A percentile compares a stretch with the other conserved stretches of the same genome.
Conservation (phyloP, 2,113 vertebrate species). For the Corythaeola cristata region DNA sequence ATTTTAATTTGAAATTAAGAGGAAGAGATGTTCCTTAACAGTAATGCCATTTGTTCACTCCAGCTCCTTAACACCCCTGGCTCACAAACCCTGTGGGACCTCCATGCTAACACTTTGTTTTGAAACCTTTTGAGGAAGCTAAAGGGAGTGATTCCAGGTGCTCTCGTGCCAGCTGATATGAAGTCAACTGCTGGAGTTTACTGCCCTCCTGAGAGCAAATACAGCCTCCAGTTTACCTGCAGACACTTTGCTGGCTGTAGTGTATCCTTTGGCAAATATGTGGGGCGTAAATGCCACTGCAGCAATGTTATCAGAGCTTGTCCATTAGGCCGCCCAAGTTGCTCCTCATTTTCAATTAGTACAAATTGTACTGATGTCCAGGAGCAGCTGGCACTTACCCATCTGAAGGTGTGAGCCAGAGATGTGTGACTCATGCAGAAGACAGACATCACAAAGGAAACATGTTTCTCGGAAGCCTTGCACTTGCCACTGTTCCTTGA, state of each 20-base stretch:
- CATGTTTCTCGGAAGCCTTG: background rate
- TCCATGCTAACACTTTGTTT: background rate
- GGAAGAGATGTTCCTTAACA: background rate
- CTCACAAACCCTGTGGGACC: background rate
- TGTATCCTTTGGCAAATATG: background rate
- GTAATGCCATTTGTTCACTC: background rate
- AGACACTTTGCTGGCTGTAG: background rate
- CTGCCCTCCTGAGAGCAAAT: background rate
- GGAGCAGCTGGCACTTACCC: background rate
- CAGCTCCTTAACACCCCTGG: background rate
- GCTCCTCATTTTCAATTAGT: background rate
- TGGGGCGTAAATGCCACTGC: background rate
- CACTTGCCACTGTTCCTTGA: conserved; percentile 11
- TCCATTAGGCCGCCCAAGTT: background rate
- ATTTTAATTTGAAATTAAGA: background rate
- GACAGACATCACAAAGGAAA: background rate
- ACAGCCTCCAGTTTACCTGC: background rate
- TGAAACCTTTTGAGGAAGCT: background rate
- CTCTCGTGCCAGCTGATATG: background rate
- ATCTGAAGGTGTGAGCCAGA: background rate
- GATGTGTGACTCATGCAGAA: background rate
- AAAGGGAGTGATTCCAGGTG: background rate
- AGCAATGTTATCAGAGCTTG: background rate
- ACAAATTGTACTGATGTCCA: background rate
- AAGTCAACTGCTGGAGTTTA: background rate